Conservation (phyloP, 1,140 invertebrate species). For the Drosophila elegans region DNA sequence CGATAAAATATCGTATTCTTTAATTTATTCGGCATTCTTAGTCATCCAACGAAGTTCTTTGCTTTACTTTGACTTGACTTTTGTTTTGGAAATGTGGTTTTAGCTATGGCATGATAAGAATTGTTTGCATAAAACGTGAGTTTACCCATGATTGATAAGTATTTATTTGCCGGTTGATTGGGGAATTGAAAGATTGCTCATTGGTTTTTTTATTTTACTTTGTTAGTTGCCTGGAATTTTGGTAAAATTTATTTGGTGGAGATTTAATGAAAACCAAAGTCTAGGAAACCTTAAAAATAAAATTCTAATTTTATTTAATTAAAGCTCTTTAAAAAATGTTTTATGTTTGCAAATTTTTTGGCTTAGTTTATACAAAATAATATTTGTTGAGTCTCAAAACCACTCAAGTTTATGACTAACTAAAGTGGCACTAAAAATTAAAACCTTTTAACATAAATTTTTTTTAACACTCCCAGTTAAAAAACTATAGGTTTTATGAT, state of each 20-base stretch:
- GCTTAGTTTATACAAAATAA: too few species aligned
- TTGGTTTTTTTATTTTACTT: neutral
- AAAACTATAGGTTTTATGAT: neutral
- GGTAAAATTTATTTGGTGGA: too few species aligned
- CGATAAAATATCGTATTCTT: conserved; percentile 4
- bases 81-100: conserved; percentile 14
- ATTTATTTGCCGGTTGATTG: conserved; percentile 20
- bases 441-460: too few species aligned
- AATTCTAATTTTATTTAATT: too few species aligned
- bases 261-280: neutral
- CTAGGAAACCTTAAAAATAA: too few species aligned
- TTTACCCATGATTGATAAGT: conserved; percentile 36
- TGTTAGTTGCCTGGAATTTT: conserved; percentile 1
- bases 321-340: too few species aligned
- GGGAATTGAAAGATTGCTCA: neutral
- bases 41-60: conserved; percentile 32
- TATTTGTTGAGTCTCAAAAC: too few species aligned
- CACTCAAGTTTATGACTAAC: too few species aligned
- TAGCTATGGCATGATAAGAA: conserved; percentile 38
- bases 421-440: too few species aligned
- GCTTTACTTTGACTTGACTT: neutral
- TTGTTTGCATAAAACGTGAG: conserved; percentile 71
- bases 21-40: conserved; percentile 17
- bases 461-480: neutral
- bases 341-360: too few species aligned